Conservation (phyloP, 2,113 vertebrate species). For the Notothenia coriiceps region DNA sequence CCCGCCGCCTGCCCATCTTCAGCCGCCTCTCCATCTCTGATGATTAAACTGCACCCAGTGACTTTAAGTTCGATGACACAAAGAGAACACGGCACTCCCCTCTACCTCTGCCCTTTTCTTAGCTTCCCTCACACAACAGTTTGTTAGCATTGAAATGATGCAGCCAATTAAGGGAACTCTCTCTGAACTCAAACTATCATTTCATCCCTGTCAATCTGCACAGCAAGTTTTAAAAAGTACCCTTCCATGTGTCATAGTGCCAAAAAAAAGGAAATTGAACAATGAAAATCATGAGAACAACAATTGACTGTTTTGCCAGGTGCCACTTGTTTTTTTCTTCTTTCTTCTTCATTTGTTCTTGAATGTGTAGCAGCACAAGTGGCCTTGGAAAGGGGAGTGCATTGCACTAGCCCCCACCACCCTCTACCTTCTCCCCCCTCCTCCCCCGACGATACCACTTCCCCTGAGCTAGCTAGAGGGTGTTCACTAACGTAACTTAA, state of each 20-base stretch:
- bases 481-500: slow-evolving; percentile 75
- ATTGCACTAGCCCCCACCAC: slow-evolving; percentile 84
- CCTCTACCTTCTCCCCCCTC: slow-evolving; percentile 70
- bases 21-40: slow-evolving; percentile 99
- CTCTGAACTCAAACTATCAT: slow-evolving; percentile 60
- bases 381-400: slow-evolving; percentile 81
- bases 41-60: slow-evolving; percentile 85
- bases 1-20: slow-evolving; percentile 98
- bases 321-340: slow-evolving; percentile 73
- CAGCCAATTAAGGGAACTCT: slow-evolving; percentile 82
- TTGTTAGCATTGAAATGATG: slow-evolving; percentile 69
- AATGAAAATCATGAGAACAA: slow-evolving; percentile 76
- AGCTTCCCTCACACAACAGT: slow-evolving; percentile 46
- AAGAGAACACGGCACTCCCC: slow-evolving; percentile 79
- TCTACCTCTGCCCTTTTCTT: slow-evolving; percentile 68
- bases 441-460: slow-evolving; percentile 74
- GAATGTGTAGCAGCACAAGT: slow-evolving; percentile 85
- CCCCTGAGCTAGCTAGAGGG: slow-evolving; percentile 74
- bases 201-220: slow-evolving; percentile 57
- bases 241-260: slow-evolving; percentile 82
- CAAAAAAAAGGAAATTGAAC: slow-evolving; percentile 82
- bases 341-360: slow-evolving; percentile 65
- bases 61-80: slow-evolving; percentile 67
- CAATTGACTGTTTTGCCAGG: slow-evolving; percentile 87
- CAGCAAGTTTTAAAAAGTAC: slow-evolving; percentile 46